Base-by-base conservation (phyloP, 2,797 vertebrate genomes). In the Takifugu ocellatus region DNA sequence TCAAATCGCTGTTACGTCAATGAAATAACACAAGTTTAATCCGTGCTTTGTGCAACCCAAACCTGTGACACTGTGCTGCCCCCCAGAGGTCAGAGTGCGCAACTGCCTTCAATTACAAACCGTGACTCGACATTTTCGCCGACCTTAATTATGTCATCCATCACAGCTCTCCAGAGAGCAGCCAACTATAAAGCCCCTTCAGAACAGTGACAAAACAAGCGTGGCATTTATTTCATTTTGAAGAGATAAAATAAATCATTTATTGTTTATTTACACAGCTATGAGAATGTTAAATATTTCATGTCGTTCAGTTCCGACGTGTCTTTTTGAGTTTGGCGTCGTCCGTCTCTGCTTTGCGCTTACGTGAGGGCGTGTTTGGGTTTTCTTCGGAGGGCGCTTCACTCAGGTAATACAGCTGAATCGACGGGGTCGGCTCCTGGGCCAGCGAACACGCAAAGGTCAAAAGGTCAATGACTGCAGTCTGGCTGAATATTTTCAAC, bases 351-450 rank as follows among this genome's bases (percentile, higher is more conserved):
- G 79, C 90, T 92, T 94, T 98, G 59, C 96, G 95, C 68, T 98
- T 98, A 51, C 94, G 93, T 42, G 93, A 92, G 14, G 84, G 77
- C 10, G 88, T 81, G 48, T 67, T 77, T 0, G 54, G 66, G 49
- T 68, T 82, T 48, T 78, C 69, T 21, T 89, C 91, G 4, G 77
- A 54, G 27, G 69, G 48, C 10, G 87, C 87, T 70, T 90, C 91
- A 0, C 90, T 77, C 48, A 98, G 87, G 69, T 51, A 85, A 78
- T 98, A 99, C 49, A 89, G 87, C 48, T 93, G 88, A 5, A 91
- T 39, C 0, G 84, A 77, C 24, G 97, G 95, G 46, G 91, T 91
- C 0, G 91, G 92, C 54, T 97, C 96, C 96, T 99, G 79, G 45
- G 48, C 54, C 36, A 3, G 14, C 10, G 36, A 4, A 39, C 12